These are phyloP conservation scores for Camelus dromedarius DNA, from an alignment of 2,113 vertebrate genomes.

Conservation along the genomic window DNA sequence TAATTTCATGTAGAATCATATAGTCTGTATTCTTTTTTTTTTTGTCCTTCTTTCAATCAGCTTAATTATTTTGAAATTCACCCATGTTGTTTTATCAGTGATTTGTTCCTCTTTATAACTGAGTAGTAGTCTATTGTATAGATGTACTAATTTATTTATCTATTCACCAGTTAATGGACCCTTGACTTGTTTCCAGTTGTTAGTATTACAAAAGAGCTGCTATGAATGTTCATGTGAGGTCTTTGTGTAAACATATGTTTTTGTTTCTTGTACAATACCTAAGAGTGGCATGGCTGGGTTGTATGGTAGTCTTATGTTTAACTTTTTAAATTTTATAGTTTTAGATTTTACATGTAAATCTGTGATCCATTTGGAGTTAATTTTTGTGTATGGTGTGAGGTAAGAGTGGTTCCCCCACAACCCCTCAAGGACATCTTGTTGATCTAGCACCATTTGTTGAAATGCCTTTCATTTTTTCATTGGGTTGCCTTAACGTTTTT, in stretches of 20 bases:
- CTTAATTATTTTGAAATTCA: not conserved
- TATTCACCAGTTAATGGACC: not conserved
- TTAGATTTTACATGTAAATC: conserved; percentile 24
- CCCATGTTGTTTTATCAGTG: not conserved
- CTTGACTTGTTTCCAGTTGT: not conserved
- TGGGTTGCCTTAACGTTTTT: not conserved
- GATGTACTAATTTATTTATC: not conserved
- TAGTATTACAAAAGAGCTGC: conserved; percentile 1
- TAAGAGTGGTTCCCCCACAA: not conserved
- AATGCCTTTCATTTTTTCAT: conserved; percentile 2
- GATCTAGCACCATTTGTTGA: not conserved
- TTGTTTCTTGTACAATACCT: not conserved
- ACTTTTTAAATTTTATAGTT: conserved; percentile 25
- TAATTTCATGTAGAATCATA: not conserved
- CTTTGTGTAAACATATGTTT: conserved; percentile 4
- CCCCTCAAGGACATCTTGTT: not conserved
- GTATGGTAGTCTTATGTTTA: not conserved
- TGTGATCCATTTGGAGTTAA: not conserved
- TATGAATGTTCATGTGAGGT: not conserved
- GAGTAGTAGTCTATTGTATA: not conserved
- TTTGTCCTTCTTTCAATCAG: not conserved
- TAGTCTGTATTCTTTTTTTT: not conserved
- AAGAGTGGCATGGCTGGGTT: not conserved
- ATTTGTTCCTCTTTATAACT: conserved; percentile 12
- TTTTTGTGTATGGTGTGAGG: not conserved